Conservation (phyloP, 2,888 invertebrate genomes). For the Acronicta aceris region DNA sequence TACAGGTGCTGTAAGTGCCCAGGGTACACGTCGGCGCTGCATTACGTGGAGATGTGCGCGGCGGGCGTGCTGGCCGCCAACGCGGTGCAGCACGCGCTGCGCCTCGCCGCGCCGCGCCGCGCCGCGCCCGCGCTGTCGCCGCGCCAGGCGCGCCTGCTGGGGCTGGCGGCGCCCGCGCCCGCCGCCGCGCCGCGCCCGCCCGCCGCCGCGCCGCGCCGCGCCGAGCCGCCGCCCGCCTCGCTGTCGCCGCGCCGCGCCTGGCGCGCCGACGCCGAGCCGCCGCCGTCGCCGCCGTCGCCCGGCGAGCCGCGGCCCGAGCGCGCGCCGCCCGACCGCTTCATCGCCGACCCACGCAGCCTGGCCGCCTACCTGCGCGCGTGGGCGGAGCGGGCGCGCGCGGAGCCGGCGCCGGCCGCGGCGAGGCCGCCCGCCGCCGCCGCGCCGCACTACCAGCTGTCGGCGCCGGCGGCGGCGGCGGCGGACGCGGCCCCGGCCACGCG, state of each 20-base stretch:
- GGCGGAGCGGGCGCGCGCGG: constrained; percentile 16
- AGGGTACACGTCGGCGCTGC: constrained; percentile 73
- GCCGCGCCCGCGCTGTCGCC: constrained; percentile 23
- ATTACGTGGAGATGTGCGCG: constrained; percentile 68
- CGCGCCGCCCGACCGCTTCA: constrained; percentile 65
- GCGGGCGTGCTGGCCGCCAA: constrained; percentile 44
- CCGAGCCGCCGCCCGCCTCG: constrained; percentile 53
- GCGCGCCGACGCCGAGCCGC: constrained; percentile 68
- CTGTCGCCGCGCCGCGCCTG: constrained; percentile 81
- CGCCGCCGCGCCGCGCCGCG: neutral
- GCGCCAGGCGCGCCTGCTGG: constrained; percentile 20
- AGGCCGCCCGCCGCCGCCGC: constrained; percentile 60
- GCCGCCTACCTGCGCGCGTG: constrained; percentile 85
- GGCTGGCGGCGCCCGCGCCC: constrained; percentile 8
- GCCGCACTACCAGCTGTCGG: constrained; percentile 33
- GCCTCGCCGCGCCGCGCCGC: constrained; percentile 16
- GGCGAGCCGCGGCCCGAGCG: constrained; percentile 27
- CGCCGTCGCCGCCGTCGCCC: constrained; percentile 44
- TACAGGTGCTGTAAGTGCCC: constrained; percentile 78
- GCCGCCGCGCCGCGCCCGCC: constrained; percentile 61
- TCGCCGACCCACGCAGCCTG: constrained; percentile 51
- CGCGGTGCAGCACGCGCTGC: constrained; percentile 43
- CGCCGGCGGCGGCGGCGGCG: constrained; percentile 57
- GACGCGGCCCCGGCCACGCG: constrained; percentile 70
- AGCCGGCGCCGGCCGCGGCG: constrained; percentile 29